These are phyloP conservation scores for Clarias batrachus DNA, from an alignment of 2,113 vertebrate genomes.

Conservation along the genomic window DNA sequence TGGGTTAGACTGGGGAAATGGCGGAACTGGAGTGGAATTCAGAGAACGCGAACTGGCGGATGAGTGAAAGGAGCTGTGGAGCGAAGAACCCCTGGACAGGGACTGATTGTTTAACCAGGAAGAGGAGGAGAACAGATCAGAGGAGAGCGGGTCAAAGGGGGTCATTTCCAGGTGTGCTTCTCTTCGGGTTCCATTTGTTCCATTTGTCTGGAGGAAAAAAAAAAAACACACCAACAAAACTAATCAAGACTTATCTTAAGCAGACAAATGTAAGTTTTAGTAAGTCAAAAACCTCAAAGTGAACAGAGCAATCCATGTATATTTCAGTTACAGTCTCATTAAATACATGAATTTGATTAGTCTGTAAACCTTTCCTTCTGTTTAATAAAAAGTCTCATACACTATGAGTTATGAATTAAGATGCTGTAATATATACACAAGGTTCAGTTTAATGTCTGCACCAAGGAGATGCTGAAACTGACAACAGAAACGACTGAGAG, in stretches of 20 bases:
- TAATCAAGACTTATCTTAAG: not conserved
- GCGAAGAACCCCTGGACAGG: conserved; percentile 70
- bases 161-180: conserved; percentile 79
- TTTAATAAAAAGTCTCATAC: conserved; percentile 4
- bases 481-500: conserved; percentile 29
- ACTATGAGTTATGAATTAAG: not conserved
- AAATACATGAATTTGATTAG: conserved; percentile 53
- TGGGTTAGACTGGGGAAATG: conserved; percentile 58
- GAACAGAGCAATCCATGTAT: not conserved
- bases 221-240: conserved; percentile 52
- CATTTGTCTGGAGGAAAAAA: conserved; percentile 70
- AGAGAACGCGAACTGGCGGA: conserved; percentile 67
- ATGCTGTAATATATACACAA: not conserved
- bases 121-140: conserved; percentile 71
- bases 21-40: conserved; percentile 69
- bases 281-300: not conserved
- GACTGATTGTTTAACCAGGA: conserved; percentile 73
- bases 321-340: conserved; percentile 13
- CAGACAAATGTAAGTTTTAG: not conserved
- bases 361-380: conserved; percentile 28
- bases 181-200: conserved; percentile 69
- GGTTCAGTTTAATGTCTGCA: not conserved
- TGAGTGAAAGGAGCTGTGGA: conserved; percentile 53
- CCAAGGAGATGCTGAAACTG: conserved; percentile 46
- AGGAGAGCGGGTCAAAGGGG: conserved; percentile 79